phyloP scores from a whole-genome alignment of 23 tunicate genomes.

The Diplosoma virens region DNA sequence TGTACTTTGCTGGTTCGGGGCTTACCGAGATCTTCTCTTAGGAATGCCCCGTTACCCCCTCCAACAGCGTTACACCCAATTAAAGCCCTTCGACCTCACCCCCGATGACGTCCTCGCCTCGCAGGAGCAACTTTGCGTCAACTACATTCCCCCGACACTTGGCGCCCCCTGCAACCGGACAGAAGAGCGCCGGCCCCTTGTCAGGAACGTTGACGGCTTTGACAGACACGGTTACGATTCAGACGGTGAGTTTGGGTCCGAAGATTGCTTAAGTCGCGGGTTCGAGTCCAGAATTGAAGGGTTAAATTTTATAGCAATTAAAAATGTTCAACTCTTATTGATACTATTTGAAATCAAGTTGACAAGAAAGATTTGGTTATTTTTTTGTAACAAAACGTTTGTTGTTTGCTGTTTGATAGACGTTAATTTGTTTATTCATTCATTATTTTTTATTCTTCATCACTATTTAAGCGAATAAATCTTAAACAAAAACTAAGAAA shows the following conservation, averaged over 20 bases:
- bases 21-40: neutral
- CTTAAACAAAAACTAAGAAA: no score
- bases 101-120: conserved; percentile 73
- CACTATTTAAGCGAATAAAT: no score
- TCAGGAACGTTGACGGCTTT: conserved; percentile 38
- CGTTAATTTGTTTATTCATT: no score
- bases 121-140: conserved; percentile 71
- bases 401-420: no score
- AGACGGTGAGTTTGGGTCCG: conserved; percentile 14
- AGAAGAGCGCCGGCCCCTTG: conserved; percentile 1
- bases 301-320: neutral
- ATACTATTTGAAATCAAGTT: neutral
- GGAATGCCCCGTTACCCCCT: conserved; percentile 66
- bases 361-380: no score
- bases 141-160: conserved; percentile 77
- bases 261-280: no score
- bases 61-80: conserved; percentile 37
- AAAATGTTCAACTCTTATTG: neutral
- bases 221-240: conserved; percentile 73
- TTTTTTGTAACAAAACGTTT: no score
- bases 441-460: no score
- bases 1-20: neutral
- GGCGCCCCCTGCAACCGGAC: conserved; percentile 74
- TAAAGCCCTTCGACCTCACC: conserved; percentile 66
- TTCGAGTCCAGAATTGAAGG: no score